Base-by-base conservation (phyloP, 2,888 invertebrate genomes). In the Himalopsyche japonica region DNA sequence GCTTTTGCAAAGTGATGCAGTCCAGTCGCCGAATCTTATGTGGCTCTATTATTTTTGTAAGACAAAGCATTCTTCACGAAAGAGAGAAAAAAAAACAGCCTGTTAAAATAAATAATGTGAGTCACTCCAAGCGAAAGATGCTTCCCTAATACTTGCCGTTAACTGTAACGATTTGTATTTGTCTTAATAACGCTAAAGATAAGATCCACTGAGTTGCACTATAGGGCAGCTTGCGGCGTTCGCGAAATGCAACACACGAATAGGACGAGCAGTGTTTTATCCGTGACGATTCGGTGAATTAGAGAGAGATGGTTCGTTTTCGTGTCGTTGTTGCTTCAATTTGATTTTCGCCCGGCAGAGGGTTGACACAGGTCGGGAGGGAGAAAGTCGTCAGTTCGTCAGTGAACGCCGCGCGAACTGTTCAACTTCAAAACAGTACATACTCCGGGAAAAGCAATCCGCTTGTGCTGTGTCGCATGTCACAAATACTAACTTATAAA, bases 371-470 rank as follows among this genome's bases (percentile, higher is more conserved):
- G 76, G 77, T 82, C 78, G 76, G 82, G 48, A 70, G 76, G 82
- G 84, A 82, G 80, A 82, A 82, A 79, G 82, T 80, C 83, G 82
- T 82, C 86, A 86, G 86, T 86, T 85, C 84, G 85, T 84, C 82
- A 70, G 85, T 81, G 85, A 85, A 85, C 86, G 82, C 86, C 81
- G 82, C 80, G 83, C 86, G 84, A 81, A 57, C 57, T 57, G 57
- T 57, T 57, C 57, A 57, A 57, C 49, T 57, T 43, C 49, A 57
- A 57, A 20, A 24, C 20, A 57, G 57, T 57, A 57, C 57, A 57
- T 57, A 57, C 57, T 24, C 24, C 43, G 79, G 27, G 79, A 76
- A 76, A 76, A 27, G 79, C 47, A 5, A 20, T 7, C 37, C 24
- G 48, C 77, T 34, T 34, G 76, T 32, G 24, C 32, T 78, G 10